A percentile compares a stretch with the other conserved stretches of the same genome.
Evolutionary conservation across 2,888 invertebrate species (phyloP).

Genomic region (Chydorus sphaericus): DNA sequence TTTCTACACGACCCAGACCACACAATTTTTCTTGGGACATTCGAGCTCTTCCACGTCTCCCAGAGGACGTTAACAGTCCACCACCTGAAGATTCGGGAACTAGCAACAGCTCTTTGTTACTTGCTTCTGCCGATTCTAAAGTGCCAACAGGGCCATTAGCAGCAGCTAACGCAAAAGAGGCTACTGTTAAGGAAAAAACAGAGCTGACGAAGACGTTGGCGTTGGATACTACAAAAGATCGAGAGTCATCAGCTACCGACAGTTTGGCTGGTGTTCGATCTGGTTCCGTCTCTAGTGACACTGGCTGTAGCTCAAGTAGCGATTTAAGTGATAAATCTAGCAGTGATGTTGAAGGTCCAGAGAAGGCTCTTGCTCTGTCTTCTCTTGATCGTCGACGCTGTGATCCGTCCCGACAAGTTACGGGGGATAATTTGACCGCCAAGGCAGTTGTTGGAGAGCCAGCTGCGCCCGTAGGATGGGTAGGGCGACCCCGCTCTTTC

Average conservation of each 20-base stretch:
- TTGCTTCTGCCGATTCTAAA: no score
- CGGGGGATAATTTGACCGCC: background rate
- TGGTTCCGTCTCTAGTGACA: conserved; percentile 21
- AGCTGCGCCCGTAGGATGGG: conserved; percentile 1
- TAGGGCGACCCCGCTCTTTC: conserved; percentile 15
- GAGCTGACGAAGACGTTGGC: background rate
- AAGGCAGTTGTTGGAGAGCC: background rate
- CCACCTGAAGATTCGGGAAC: background rate
- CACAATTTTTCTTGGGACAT: conserved; percentile 9
- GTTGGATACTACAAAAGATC: background rate
- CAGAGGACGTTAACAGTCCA: conserved; percentile 10
- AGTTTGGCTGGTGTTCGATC: conserved; percentile 17
- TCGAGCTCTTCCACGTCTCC: conserved; percentile 10
- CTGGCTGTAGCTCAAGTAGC: conserved; percentile 23
- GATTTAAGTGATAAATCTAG: conserved; percentile 26
- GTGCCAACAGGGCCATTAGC: no score
- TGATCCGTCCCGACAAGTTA: background rate
- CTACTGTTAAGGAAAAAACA: background rate
- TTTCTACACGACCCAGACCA: background rate
- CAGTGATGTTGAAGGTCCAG: background rate
- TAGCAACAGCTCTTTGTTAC: background rate
- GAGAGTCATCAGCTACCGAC: background rate
- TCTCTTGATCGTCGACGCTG: background rate
- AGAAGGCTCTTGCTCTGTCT: no score
- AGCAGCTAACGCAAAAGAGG: no score